Evolutionary conservation across 2,797 vertebrate species (phyloP).

Genomic region (Acanthurus leucopareius): DNA sequence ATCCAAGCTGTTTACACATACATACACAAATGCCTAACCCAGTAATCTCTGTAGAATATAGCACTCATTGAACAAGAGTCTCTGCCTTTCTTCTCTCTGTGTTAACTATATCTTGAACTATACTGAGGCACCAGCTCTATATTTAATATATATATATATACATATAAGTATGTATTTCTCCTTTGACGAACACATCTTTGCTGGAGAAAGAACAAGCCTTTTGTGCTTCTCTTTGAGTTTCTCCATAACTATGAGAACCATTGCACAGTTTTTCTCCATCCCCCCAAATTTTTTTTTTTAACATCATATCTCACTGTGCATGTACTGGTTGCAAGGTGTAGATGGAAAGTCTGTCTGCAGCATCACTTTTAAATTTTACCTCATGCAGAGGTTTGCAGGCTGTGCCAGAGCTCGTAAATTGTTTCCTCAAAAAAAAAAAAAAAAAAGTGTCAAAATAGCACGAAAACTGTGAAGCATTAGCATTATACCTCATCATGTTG

Average conservation of each 20-base stretch:
- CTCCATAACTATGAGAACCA: neutral
- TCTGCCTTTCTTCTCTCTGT: too few species aligned
- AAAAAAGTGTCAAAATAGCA: conserved; percentile 1
- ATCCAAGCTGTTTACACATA: conserved; percentile 40
- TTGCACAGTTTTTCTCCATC: conserved; percentile 16
- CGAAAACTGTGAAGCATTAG: conserved; percentile 3
- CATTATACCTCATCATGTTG: neutral
- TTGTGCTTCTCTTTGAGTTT: conserved; percentile 9
- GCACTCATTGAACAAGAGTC: neutral
- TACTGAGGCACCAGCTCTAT: neutral
- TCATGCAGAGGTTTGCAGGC: neutral
- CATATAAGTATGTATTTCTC: too few species aligned
- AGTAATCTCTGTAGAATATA: conserved; percentile 22
- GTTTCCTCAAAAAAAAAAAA: too few species aligned
- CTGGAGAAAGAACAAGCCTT: neutral
- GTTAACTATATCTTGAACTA: neutral
- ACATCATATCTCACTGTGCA: conserved; percentile 1
- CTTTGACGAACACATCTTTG: conserved; percentile 9
- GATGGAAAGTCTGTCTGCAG: conserved; percentile 2
- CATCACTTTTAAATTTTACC: neutral
- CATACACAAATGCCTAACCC: conserved; percentile 26
- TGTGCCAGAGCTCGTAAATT: conserved; percentile 4
- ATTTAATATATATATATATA: neutral
- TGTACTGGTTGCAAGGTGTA: neutral
- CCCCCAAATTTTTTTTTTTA: neutral